Evolutionary conservation across 2,888 invertebrate genomes (phyloP).

Genomic region (Halocaridina rubra): DNA sequence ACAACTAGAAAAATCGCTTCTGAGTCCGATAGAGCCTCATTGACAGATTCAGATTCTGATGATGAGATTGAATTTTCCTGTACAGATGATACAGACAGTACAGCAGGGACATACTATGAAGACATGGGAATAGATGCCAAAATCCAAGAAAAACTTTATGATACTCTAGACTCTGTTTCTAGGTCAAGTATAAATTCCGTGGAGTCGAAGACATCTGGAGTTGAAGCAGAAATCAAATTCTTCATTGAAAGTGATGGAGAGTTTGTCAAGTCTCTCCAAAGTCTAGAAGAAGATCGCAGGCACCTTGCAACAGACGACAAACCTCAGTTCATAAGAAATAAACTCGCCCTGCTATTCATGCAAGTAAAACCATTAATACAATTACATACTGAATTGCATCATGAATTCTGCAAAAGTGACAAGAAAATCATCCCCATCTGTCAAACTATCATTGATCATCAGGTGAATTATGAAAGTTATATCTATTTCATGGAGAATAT

Average conservation of each 20-base stretch:
- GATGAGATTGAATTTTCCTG: not conserved
- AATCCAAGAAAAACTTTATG: slow-evolving; percentile 48
- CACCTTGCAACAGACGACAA: slow-evolving; percentile 16
- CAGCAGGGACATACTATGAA: slow-evolving; percentile 26
- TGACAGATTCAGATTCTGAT: slow-evolving; percentile 22
- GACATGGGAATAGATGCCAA: slow-evolving; percentile 40
- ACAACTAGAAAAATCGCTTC: too few relatives aligned
- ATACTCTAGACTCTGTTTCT: not conserved
- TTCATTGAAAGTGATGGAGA: slow-evolving; percentile 45
- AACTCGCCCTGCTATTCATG: slow-evolving; percentile 42
- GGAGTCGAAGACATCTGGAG: slow-evolving; percentile 18
- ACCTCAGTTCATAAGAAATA: slow-evolving; percentile 35
- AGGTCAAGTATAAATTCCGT: not conserved
- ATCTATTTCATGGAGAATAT: slow-evolving; percentile 62
- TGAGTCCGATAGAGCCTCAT: not conserved
- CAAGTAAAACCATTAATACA: slow-evolving; percentile 36
- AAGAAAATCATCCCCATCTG: slow-evolving; percentile 19
- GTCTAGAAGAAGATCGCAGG: slow-evolving; percentile 36
- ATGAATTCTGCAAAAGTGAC: slow-evolving; percentile 10
- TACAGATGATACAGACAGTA: slow-evolving; percentile 26
- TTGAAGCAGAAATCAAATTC: slow-evolving; percentile 50
- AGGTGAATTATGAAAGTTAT: slow-evolving; percentile 38
- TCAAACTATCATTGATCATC: slow-evolving; percentile 37
- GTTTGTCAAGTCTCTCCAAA: slow-evolving; percentile 36
- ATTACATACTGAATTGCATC: slow-evolving; percentile 37